Evolutionary conservation across 1,140 invertebrate genomes (phyloP).

Genomic region (Eumaeus atala): DNA sequence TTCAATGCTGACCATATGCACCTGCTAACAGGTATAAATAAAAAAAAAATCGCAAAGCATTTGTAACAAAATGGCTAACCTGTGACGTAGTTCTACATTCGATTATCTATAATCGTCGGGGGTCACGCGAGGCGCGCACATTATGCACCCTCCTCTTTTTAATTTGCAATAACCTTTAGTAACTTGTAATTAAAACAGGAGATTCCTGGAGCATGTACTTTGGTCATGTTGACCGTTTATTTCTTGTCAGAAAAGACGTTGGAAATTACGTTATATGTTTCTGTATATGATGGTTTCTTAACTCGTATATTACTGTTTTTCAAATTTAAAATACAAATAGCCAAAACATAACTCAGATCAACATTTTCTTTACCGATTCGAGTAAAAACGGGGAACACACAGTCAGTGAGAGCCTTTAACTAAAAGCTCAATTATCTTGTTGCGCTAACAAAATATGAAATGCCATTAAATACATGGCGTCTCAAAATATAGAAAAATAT

Average conservation of each 20-base stretch:
- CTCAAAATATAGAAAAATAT: no score
- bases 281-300: no score
- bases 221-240: background rate
- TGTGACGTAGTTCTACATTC: constrained; percentile 14
- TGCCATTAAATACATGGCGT: no score
- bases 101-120: constrained; percentile 14
- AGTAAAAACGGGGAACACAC: no score
- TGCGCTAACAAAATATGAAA: no score
- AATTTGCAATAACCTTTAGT: constrained; percentile 23
- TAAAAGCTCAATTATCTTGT: no score
- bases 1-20: constrained; percentile 17
- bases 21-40: constrained; percentile 16
- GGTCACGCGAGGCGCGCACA: constrained; percentile 24
- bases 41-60: constrained; percentile 20
- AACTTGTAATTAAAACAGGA: constrained; percentile 22
- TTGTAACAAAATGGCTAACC: constrained; percentile 24
- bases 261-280: background rate
- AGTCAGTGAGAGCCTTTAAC: no score
- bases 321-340: no score
- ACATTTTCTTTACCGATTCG: no score
- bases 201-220: constrained; percentile 4
- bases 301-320: no score
- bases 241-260: constrained; percentile 6
- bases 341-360: no score
- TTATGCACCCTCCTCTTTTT: constrained; percentile 28